A percentile compares a stretch with the other conserved stretches of the same genome.
phyloP scores from a whole-genome alignment of 2,797 vertebrate genomes.

The Morus bassanus region DNA sequence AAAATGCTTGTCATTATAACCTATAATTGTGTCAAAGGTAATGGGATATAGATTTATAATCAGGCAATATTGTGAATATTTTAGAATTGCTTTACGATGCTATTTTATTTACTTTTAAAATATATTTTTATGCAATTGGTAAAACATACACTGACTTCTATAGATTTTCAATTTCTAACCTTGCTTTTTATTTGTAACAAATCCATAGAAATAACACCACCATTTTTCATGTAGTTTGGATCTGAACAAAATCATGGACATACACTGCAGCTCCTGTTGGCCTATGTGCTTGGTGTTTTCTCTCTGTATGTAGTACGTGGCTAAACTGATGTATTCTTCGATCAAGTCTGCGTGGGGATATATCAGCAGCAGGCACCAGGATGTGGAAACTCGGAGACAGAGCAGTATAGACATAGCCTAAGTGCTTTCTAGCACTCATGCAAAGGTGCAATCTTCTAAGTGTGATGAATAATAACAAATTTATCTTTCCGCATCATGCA shows the following conservation, averaged over 20 bases:
- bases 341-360: background rate
- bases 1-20: background rate
- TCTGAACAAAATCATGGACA: background rate
- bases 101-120: background rate
- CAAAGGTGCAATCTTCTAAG: background rate
- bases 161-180: background rate
- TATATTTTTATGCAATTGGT: background rate
- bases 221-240: background rate
- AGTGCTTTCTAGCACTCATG: background rate
- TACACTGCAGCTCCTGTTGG: background rate
- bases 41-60: background rate
- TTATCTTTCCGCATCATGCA: background rate
- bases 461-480: background rate
- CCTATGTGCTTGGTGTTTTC: background rate
- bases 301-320: background rate
- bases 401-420: background rate
- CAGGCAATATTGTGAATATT: background rate
- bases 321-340: background rate
- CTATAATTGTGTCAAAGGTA: background rate
- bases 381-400: background rate
- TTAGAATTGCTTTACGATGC: background rate
- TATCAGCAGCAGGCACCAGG: background rate
- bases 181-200: background rate
- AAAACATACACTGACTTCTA: background rate
- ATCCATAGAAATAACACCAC: background rate